phyloP scores from a whole-genome alignment of 2,113 vertebrate genomes.

The Leptobrachium ailaonicum region DNA sequence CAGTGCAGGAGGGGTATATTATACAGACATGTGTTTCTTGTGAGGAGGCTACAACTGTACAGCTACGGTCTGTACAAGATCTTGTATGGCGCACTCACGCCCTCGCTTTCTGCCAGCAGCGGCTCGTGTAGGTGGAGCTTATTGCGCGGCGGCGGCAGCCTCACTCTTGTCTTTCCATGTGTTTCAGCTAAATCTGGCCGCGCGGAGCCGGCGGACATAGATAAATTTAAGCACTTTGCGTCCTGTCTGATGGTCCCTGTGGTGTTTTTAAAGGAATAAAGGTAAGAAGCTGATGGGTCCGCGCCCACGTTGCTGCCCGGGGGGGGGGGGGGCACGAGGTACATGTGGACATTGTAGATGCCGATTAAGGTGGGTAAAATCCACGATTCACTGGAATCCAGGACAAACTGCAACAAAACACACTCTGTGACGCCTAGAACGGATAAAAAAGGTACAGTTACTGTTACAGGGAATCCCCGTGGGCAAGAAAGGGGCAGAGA shows the following conservation, averaged over 20 bases:
- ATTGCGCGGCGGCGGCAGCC: not conserved
- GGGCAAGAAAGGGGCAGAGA: too few relatives aligned
- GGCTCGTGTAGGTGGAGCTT: not conserved
- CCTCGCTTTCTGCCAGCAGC: not conserved
- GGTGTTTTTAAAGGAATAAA: not conserved
- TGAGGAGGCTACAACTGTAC: too few relatives aligned
- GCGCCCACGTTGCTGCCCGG: not conserved
- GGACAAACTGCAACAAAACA: too few relatives aligned
- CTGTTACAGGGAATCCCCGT: too few relatives aligned
- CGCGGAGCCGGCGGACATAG: not conserved
- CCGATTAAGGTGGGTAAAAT: too few relatives aligned
- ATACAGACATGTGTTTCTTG: not conserved
- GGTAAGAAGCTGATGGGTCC: not conserved
- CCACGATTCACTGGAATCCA: too few relatives aligned
- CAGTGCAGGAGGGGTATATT: too few relatives aligned
- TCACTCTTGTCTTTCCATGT: not conserved
- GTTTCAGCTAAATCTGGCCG: slow-evolving; percentile 20
- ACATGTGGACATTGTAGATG: too few relatives aligned
- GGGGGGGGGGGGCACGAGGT: too few relatives aligned
- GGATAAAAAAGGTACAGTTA: too few relatives aligned
- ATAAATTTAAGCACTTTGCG: slow-evolving; percentile 22
- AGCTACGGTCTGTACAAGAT: not conserved
- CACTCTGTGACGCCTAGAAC: too few relatives aligned
- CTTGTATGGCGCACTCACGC: not conserved
- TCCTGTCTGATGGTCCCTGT: slow-evolving; percentile 19